Conservation (phyloP, 2,113 vertebrate genomes). For the Ranitomeya variabilis region DNA sequence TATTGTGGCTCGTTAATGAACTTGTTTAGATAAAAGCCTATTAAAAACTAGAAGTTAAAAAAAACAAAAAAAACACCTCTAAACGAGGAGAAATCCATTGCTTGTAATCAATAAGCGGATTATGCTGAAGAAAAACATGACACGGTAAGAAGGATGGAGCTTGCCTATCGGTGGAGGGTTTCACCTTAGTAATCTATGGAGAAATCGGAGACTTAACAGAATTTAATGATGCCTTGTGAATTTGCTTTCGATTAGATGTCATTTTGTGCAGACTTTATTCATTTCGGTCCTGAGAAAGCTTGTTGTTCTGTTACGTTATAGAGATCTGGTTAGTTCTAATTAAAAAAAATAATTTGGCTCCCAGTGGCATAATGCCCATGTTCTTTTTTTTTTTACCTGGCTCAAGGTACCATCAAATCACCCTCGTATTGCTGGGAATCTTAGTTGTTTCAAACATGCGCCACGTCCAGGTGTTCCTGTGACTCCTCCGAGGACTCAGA, state of each 20-base stretch:
- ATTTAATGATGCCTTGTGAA: not conserved
- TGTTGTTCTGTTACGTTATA: not conserved
- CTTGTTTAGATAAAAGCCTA: constrained; percentile 56
- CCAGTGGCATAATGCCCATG: not conserved
- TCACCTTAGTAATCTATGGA: not conserved
- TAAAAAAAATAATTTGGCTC: not conserved
- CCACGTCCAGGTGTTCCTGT: too few relatives aligned
- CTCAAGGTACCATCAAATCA: too few relatives aligned
- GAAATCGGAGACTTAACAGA: not conserved
- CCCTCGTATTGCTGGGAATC: too few relatives aligned
- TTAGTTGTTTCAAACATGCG: too few relatives aligned
- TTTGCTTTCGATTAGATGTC: not conserved
- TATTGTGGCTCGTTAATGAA: constrained; percentile 49
- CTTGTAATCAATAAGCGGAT: constrained; percentile 49
- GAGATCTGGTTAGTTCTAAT: not conserved
- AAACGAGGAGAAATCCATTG: constrained; percentile 32
- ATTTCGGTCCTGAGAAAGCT: not conserved
- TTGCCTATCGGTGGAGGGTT: not conserved
- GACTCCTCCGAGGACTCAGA: too few relatives aligned
- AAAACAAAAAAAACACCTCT: constrained; percentile 27
- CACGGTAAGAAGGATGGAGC: not conserved
- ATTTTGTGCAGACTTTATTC: not conserved
- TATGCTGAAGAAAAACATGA: constrained; percentile 22
- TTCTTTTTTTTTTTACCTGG: not conserved
- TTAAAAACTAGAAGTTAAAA: constrained; percentile 49